A percentile compares a stretch with the other conserved stretches of the same genome.
Evolutionary conservation across 2,888 invertebrate species (phyloP).

Genomic region (Papilio demoleus): DNA sequence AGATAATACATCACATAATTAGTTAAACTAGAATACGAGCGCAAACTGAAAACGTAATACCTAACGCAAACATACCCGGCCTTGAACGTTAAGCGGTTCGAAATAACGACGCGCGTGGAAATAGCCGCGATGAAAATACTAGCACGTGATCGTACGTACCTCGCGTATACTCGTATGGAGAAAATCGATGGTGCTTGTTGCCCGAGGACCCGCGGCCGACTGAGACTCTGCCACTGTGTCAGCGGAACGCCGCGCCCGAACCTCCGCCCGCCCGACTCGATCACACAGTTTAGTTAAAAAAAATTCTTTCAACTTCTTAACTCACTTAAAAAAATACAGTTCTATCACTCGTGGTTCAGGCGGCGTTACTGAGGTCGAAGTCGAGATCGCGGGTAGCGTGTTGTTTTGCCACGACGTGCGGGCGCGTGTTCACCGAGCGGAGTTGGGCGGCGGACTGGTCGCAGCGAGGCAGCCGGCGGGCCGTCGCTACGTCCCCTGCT

Average conservation of each 20-base stretch:
- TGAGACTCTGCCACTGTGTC: slow-evolving; percentile 86
- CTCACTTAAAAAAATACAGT: slow-evolving; percentile 62
- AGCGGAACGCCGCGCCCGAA: slow-evolving; percentile 80
- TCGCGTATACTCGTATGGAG: slow-evolving; percentile 75
- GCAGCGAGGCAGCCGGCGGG: slow-evolving; percentile 65
- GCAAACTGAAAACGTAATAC: slow-evolving; percentile 62
- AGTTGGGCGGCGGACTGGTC: slow-evolving; percentile 76
- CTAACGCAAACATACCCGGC: slow-evolving; percentile 78
- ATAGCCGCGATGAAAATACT: slow-evolving; percentile 78
- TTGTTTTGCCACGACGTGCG: slow-evolving; percentile 59
- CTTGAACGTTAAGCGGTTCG: slow-evolving; percentile 80
- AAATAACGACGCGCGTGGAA: slow-evolving; percentile 78
- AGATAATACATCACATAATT: slow-evolving; percentile 53
- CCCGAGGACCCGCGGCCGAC: slow-evolving; percentile 81
- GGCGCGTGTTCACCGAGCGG: slow-evolving; percentile 68
- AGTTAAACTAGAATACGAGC: slow-evolving; percentile 58
- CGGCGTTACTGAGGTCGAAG: slow-evolving; percentile 61
- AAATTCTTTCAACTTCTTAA: slow-evolving; percentile 67
- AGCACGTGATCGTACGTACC: slow-evolving; percentile 81
- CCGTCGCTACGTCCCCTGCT: slow-evolving; percentile 59
- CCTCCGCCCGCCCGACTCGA: slow-evolving; percentile 69
- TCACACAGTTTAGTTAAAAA: slow-evolving; percentile 68
- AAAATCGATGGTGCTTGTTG: slow-evolving; percentile 82
- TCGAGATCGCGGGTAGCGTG: slow-evolving; percentile 54
- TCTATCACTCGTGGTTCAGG: slow-evolving; percentile 67